Evolutionary conservation across 2,888 invertebrate genomes (phyloP).

Genomic region (Eulithis prunata): DNA sequence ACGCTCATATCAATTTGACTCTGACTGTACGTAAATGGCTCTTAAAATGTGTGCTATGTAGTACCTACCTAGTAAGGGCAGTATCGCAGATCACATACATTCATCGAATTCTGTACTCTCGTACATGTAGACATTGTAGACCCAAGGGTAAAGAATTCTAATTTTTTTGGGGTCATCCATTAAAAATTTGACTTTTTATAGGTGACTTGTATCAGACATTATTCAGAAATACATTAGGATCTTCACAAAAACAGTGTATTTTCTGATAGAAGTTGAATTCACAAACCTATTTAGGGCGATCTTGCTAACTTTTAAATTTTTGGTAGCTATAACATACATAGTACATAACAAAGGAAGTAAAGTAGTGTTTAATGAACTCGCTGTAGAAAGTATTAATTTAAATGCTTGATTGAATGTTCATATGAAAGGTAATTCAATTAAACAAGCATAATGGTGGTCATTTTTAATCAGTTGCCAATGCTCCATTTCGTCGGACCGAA

Average conservation of each 20-base stretch:
- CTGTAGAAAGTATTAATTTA: constrained; percentile 9
- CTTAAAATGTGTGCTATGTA: constrained; percentile 6
- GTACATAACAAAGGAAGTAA: too few relatives aligned
- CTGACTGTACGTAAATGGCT: constrained; percentile 7
- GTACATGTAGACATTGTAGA: not conserved
- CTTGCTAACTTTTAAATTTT: too few relatives aligned
- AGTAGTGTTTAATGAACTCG: not conserved
- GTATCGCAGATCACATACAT: too few relatives aligned
- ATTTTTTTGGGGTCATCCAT: not conserved
- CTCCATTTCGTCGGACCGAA: not conserved
- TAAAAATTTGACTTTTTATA: not conserved
- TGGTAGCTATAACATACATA: too few relatives aligned
- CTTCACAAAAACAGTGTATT: too few relatives aligned
- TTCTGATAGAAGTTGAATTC: too few relatives aligned
- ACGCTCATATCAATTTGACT: too few relatives aligned
- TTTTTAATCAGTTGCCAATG: constrained; percentile 13
- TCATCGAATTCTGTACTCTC: too few relatives aligned
- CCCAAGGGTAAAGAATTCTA: not conserved
- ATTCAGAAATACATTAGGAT: too few relatives aligned
- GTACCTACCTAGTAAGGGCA: too few relatives aligned
- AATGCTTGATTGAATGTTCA: constrained; percentile 20
- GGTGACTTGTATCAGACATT: not conserved
- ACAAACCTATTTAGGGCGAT: too few relatives aligned
- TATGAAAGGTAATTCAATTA: constrained; percentile 20
- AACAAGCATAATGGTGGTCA: constrained; percentile 8